phyloP scores from a whole-genome alignment of 2,888 invertebrate species.

The Caenorhabditis macrosperma region DNA sequence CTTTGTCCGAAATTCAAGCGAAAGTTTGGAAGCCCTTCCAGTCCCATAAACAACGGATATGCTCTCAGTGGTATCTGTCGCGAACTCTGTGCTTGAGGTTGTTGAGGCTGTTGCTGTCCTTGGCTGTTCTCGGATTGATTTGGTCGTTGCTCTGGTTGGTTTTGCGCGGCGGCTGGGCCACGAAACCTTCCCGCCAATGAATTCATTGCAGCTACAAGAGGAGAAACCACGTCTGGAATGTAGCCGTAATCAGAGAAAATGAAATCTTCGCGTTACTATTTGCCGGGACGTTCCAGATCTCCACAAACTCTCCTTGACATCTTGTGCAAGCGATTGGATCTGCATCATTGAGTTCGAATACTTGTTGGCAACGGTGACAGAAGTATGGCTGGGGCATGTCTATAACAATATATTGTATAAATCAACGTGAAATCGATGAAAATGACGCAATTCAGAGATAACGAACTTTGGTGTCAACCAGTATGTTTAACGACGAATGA shows the following conservation, averaged over 20 bases:
- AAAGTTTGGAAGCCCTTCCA: too few species aligned
- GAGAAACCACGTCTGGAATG: too few species aligned
- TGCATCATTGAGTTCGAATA: slow-evolving; percentile 30
- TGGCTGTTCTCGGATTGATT: neutral
- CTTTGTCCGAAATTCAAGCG: too few species aligned
- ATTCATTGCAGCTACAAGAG: too few species aligned
- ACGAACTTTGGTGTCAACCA: neutral
- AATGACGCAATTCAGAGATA: neutral
- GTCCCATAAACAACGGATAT: too few species aligned
- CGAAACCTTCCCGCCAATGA: too few species aligned
- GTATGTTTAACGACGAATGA: neutral
- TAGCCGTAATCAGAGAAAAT: neutral
- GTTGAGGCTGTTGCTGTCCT: neutral
- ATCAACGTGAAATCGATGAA: neutral
- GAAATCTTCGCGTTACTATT: neutral
- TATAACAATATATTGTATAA: neutral
- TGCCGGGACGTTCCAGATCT: slow-evolving; percentile 10
- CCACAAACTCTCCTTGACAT: slow-evolving; percentile 35
- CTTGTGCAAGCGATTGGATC: slow-evolving; percentile 15
- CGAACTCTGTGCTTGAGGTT: neutral
- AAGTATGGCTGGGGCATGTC: slow-evolving; percentile 50
- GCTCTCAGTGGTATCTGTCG: neutral
- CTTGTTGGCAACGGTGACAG: slow-evolving; percentile 57
- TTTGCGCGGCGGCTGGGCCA: too few species aligned
- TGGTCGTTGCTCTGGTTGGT: too few species aligned